A percentile compares a stretch with the other conserved stretches of the same genome.
Evolutionary conservation across 2,888 invertebrate species (phyloP).

Genomic region (Schizaphis graminum): DNA sequence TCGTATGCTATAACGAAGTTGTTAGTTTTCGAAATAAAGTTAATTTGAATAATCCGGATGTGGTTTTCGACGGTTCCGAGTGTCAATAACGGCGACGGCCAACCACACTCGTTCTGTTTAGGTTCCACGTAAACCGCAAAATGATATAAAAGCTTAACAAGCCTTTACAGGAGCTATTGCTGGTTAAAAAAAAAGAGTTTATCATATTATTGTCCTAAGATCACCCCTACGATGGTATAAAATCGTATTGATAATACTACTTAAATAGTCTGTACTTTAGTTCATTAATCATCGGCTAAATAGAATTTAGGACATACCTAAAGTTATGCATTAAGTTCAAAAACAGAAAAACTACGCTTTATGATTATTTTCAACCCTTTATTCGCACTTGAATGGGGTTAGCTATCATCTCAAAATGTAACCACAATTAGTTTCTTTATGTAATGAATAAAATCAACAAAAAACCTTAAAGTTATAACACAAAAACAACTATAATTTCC

Average conservation of each 20-base stretch:
- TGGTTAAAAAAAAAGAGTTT: not conserved
- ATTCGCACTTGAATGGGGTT: not conserved
- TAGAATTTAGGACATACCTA: not conserved
- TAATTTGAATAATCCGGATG: constrained; percentile 44
- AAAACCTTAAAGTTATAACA: not conserved
- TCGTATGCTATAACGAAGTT: constrained; percentile 3
- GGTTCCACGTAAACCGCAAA: not conserved
- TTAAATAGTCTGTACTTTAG: not conserved
- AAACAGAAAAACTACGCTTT: not conserved
- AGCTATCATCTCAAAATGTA: not conserved
- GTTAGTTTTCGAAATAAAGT: constrained; percentile 52
- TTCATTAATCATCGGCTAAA: not conserved
- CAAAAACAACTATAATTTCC: not conserved
- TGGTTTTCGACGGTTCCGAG: constrained; percentile 11
- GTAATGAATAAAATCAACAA: not conserved
- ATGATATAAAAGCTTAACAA: constrained; percentile 4
- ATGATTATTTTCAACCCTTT: not conserved
- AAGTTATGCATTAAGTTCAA: not conserved
- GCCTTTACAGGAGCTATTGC: not conserved
- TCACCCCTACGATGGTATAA: no score
- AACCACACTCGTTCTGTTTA: not conserved
- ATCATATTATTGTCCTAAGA: no score
- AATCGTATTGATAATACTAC: no score
- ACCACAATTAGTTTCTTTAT: not conserved
- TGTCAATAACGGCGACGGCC: constrained; percentile 19